These are phyloP conservation scores for Gymnothorax reevesii DNA, from an alignment of 2,797 vertebrate species.

Conservation along the genomic window DNA sequence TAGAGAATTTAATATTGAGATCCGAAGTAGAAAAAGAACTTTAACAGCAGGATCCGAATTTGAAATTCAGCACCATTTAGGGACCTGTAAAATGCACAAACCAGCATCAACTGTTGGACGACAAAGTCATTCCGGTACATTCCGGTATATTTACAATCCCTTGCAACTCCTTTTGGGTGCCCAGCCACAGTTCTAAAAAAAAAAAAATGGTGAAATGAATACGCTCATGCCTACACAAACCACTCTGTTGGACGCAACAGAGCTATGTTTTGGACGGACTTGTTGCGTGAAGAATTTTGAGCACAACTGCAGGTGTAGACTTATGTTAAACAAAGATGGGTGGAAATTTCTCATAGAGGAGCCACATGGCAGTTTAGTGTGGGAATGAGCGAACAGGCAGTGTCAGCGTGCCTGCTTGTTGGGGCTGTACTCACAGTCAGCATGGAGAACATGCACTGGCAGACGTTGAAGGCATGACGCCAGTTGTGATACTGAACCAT, in stretches of 20 bases:
- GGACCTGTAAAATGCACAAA: too few relatives aligned
- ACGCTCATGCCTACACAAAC: not conserved
- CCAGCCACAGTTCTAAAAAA: too few relatives aligned
- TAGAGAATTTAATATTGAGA: too few relatives aligned
- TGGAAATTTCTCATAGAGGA: not conserved
- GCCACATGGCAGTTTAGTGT: not conserved
- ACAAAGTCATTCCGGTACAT: too few relatives aligned
- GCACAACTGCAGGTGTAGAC: not conserved
- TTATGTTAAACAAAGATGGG: not conserved
- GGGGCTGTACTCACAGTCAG: conserved; percentile 81
- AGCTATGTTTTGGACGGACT: not conserved
- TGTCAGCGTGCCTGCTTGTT: too few relatives aligned
- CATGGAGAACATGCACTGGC: conserved; percentile 98
- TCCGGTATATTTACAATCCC: too few relatives aligned
- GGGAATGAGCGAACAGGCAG: not conserved
- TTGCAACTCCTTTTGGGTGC: too few relatives aligned
- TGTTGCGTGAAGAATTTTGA: not conserved
- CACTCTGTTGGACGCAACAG: not conserved
- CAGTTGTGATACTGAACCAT: conserved; percentile 99
- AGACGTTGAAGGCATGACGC: conserved; percentile 98
- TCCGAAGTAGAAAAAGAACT: too few relatives aligned
- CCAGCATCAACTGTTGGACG: too few relatives aligned
- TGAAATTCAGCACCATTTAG: too few relatives aligned
- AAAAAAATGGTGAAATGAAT: not conserved
- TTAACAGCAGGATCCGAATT: too few relatives aligned